Evolutionary conservation across 2,113 vertebrate species (phyloP), one percentile per base, ranked within the genome.

Genomic region (Rhynchopsitta pachyrhyncha): DNA sequence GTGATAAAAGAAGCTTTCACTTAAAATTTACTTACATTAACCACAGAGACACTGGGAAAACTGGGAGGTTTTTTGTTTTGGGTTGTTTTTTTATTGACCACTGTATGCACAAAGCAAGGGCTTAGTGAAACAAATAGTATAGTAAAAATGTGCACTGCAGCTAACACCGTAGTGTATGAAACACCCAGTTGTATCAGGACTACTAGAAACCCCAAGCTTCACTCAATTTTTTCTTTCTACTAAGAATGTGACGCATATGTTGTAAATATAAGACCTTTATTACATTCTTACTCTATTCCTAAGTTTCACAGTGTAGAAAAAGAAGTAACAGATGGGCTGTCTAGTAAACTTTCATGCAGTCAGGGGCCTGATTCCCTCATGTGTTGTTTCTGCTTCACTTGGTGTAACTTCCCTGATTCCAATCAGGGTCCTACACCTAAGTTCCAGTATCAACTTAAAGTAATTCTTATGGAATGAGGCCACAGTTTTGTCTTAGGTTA

Each of bases 1-100:
- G 91, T 95, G 94, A 95, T 96, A 97, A 95, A 96, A 95, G 62
- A 95, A 94, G 93, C 89, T 92, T 92, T 88, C 97, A 77, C 91
- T 79, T 60, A 95, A 95, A 95, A 97, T 91, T 86, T 88, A 86
- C 83, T 86, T 96, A 82, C 69, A 91, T 55, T 94, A 78, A 71
- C 86, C 75, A 71, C 19, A 10, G 85, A 93, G 74, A 94, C 79
- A 47, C 44, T 82, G 82, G 78, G 44, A 68, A 95, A 92, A 79
- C 24, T 9, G 8, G 14, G 13, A 63, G 13, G 3, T 11, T 46
- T 23, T 29, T 90, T 64, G 17, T 13, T 89, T 62, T 9, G 9
- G 5, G 3, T 2, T 15, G 7, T 24, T 42, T 35, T 78, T 85
- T 82, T 7, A 37, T 35, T 89, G 66, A 63, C 29, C 31, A 12